phyloP scores from a whole-genome alignment of 2,113 vertebrate genomes.

The Oxyura jamaicensis region DNA sequence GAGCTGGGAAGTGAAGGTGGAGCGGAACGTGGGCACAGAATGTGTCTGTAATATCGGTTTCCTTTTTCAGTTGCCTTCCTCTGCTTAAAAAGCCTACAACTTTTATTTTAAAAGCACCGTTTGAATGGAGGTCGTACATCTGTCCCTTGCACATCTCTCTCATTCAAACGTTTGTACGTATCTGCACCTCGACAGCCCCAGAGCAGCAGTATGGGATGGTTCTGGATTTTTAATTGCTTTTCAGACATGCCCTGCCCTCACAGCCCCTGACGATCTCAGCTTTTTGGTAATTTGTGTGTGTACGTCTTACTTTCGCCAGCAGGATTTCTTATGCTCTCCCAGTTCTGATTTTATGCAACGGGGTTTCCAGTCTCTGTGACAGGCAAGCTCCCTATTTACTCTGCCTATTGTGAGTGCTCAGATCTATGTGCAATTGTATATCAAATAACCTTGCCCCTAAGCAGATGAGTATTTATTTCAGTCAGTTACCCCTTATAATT shows the following conservation, averaged over 20 bases:
- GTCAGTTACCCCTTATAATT: conserved; percentile 92
- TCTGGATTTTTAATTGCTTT: neutral
- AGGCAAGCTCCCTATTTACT: conserved; percentile 40
- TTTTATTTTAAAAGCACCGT: neutral
- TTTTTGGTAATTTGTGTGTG: neutral
- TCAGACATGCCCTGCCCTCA: neutral
- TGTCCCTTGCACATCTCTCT: neutral
- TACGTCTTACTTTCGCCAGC: neutral
- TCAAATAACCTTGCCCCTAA: conserved; percentile 84
- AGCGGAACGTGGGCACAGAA: neutral
- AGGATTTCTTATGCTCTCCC: conserved; percentile 40
- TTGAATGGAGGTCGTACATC: neutral
- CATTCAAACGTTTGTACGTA: fast-evolving
- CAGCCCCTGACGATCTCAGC: neutral
- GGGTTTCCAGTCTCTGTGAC: conserved; percentile 21
- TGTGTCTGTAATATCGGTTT: neutral
- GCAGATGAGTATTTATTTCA: conserved; percentile 91
- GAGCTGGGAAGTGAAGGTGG: neutral
- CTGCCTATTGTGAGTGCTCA: conserved; percentile 70
- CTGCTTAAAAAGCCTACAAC: neutral
- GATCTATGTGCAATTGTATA: conserved; percentile 72
- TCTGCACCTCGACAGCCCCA: neutral
- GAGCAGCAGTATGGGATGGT: neutral
- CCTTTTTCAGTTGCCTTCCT: neutral
- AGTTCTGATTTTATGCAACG: conserved; percentile 18